Evolutionary conservation across 2,888 invertebrate genomes (phyloP).

Genomic region (Ophion obscuratus): DNA sequence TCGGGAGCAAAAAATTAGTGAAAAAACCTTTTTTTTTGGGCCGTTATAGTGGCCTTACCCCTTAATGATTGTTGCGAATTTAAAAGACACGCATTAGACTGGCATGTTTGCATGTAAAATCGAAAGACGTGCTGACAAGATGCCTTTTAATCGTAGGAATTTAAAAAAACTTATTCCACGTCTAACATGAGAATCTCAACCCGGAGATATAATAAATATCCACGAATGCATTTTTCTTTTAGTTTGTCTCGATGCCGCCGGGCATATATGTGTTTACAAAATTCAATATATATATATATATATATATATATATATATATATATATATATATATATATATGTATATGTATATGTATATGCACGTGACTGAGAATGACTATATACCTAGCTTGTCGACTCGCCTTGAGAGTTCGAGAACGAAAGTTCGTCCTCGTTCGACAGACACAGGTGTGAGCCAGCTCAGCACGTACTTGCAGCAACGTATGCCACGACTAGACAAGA

Average conservation of each 20-base stretch:
- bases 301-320: not conserved
- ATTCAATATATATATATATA: not conserved
- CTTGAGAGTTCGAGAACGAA: slow-evolving; percentile 66
- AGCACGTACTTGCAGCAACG: slow-evolving; percentile 21
- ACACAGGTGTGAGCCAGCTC: slow-evolving; percentile 33
- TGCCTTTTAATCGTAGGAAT: slow-evolving; percentile 15
- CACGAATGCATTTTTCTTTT: slow-evolving; percentile 39
- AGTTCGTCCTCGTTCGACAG: slow-evolving; percentile 64
- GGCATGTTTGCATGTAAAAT: slow-evolving; percentile 6
- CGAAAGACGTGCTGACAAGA: not conserved
- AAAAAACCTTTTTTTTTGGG: no score
- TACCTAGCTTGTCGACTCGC: slow-evolving; percentile 50
- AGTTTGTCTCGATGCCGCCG: slow-evolving; percentile 19
- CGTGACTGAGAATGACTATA: slow-evolving; percentile 34
- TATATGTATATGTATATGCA: not conserved
- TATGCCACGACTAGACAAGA: slow-evolving; percentile 50
- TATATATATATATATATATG: slow-evolving; percentile 4
- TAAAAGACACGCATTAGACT: not conserved
- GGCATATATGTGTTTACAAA: not conserved
- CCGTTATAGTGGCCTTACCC: no score
- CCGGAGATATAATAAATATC: slow-evolving; percentile 51
- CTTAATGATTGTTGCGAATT: not conserved
- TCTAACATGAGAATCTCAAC: slow-evolving; percentile 5
- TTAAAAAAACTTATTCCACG: slow-evolving; percentile 8
- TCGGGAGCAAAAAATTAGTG: no score